These are phyloP conservation scores for Clarias pachynema DNA, from an alignment of 2,797 vertebrate genomes.

Conservation along the genomic window DNA sequence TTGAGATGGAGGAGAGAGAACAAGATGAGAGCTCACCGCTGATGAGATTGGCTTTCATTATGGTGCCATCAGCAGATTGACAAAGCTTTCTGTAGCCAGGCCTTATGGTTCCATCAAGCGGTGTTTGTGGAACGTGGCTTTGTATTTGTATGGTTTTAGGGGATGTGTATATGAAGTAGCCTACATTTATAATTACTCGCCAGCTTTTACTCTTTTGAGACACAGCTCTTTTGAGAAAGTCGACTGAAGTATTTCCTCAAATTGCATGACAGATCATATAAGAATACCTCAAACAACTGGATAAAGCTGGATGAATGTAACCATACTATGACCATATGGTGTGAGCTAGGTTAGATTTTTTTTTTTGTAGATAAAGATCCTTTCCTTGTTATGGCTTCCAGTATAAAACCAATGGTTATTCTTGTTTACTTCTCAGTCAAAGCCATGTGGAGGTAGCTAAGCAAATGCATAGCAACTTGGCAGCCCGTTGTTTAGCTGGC, in stretches of 20 bases:
- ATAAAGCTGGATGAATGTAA: background rate
- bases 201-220: too few species aligned
- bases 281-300: background rate
- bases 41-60: constrained; percentile 46
- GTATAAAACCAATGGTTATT: background rate
- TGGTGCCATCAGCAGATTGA: constrained; percentile 43
- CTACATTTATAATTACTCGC: background rate
- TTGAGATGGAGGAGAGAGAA: constrained; percentile 24
- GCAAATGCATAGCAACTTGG: background rate
- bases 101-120: background rate
- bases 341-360: background rate
- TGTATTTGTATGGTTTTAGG: constrained; percentile 4
- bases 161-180: background rate
- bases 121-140: background rate
- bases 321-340: background rate
- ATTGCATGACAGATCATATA: background rate
- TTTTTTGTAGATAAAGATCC: background rate
- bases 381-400: constrained; percentile 22
- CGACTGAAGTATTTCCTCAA: background rate
- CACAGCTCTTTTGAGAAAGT: background rate
- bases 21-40: constrained; percentile 20
- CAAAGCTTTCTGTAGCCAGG: constrained; percentile 16
- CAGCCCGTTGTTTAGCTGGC: constrained; percentile 46
- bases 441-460: background rate
- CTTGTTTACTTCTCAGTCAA: background rate